These are phyloP conservation scores for Temnothorax nylanderi DNA, from an alignment of 1,140 invertebrate genomes.

Conservation along the genomic window DNA sequence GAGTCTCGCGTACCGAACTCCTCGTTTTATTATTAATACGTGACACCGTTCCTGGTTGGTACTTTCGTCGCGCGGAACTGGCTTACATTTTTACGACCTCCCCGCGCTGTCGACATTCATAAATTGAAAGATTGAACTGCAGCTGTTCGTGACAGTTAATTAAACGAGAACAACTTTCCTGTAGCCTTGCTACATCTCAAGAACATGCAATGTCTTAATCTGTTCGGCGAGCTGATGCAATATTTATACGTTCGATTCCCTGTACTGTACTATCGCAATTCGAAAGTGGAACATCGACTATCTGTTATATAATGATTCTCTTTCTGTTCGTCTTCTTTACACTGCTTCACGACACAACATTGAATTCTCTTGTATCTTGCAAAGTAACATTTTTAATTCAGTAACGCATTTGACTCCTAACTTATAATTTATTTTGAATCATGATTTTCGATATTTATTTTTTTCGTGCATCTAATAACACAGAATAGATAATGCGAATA, in stretches of 20 bases:
- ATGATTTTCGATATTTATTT: background rate
- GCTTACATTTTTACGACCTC: constrained; percentile 54
- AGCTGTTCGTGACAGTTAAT: constrained; percentile 71
- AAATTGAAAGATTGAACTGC: constrained; percentile 68
- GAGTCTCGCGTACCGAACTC: constrained; percentile 9
- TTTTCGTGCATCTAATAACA: background rate
- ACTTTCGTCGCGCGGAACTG: constrained; percentile 24
- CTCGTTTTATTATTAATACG: constrained; percentile 38
- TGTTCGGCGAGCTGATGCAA: background rate
- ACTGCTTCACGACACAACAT: background rate
- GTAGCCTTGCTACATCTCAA: background rate
- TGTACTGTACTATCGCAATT: background rate
- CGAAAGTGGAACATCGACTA: constrained; percentile 23
- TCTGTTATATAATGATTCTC: background rate
- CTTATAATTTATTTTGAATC: background rate
- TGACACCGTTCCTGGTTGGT: constrained; percentile 22
- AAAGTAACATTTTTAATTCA: constrained; percentile 4
- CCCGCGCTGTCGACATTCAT: constrained; percentile 20
- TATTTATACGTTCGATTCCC: constrained; percentile 51
- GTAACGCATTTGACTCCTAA: background rate
- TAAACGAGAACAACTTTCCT: constrained; percentile 65
- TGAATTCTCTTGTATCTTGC: background rate
- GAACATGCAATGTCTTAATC: constrained; percentile 48
- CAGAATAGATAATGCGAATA: background rate
- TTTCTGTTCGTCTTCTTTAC: background rate